Base-by-base conservation (phyloP, 2,888 invertebrate genomes). In the Polyommatus icarus region DNA sequence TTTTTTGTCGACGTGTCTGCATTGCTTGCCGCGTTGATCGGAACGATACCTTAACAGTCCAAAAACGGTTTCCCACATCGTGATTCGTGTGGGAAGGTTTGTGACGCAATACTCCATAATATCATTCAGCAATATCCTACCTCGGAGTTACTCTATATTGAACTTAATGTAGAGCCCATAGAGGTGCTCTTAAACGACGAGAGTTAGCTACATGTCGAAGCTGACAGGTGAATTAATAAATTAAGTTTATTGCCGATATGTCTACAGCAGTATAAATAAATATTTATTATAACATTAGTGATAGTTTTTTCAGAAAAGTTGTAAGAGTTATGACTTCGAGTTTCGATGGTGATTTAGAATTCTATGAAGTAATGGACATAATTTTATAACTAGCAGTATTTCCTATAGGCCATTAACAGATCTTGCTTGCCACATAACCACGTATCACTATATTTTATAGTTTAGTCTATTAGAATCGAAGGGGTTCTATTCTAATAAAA, bases 211-310 rank as follows among this genome's bases (percentile, higher is more conserved):
- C 24, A 61, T 12, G 29, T 32, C 29, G 6, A 67, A 32, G 67
- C 67, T 67, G 67, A 67, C 67, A 67, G 67, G 67, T 67, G 29
- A 32, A 15, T 67, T 32, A 67, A 67, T 67, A 67, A 20, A 59
- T 59, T 15, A 67, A 67, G 67, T 67, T 67, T 67, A 67, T 67
- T 29, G 67, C 67, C 67, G 29, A 67, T 67, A 67, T 67, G 67
- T 67, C 67, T 59, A 59, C 8, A 67, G 7, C 67, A 29, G 67
- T 67, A 29, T 67, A 32, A 67, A 59, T 59, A 59, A 20, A 67
- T 18, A 32, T 67, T 67, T 29, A 67, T 67, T 1, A 67, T 4
- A 1, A 4, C 18, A 67, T 67, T 29, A 67, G 61, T 61, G 29
- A 67, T 67, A 29, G 15, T 5, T 67, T 67, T 29, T 67, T 29